Evolutionary conservation across 1,140 invertebrate species (phyloP), one percentile per base, ranked within the genome.

Genomic region (Lepidurus apus): DNA sequence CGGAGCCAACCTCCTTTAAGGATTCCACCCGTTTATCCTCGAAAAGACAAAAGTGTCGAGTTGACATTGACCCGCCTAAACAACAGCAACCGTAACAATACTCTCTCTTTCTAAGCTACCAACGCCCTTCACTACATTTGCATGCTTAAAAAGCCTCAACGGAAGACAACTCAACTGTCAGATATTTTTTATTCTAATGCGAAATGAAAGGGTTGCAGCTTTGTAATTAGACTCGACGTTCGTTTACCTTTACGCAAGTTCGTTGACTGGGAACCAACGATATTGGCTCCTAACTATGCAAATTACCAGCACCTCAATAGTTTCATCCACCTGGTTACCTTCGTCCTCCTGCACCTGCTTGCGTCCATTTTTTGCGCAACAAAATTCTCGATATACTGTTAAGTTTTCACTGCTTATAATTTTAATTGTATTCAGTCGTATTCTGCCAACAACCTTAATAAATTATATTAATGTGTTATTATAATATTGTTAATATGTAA

Each of bases 1-100:
- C 21, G 53, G 53, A 65, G 53, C 13, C 21, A 65, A 21, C 53
- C 53, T 21, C 53, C 21, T 65, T 65, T 65, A n/a, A n/a, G 7
- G 13, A 65, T 65, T 21, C 53, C 53, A 65, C 53, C 53, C 53
- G 21, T 65, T 65, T 65, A 65, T 13, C 53, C 53, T 65, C 8
- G 13, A 65, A 65, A 65, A 65, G 13, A 65, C 9, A 65, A 65
- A 65, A 65, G 13, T 65, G 21, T 13, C 53, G 21, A 65, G 17
- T 65, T 65, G 53, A 65, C 53, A 65, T 65, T 65, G 53, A 65
- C 53, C 53, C 53, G 53, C 53, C 53, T 65, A 65, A 65, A 65
- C 53, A 65, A 65, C 53, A 65, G 53, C 53, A 65, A 65, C 17
- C 8, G 13, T 21, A 65, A 65, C 53, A 65, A 65, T 65, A 65